phyloP scores from a whole-genome alignment of 2,888 invertebrate species.

The Andricus curvator region DNA sequence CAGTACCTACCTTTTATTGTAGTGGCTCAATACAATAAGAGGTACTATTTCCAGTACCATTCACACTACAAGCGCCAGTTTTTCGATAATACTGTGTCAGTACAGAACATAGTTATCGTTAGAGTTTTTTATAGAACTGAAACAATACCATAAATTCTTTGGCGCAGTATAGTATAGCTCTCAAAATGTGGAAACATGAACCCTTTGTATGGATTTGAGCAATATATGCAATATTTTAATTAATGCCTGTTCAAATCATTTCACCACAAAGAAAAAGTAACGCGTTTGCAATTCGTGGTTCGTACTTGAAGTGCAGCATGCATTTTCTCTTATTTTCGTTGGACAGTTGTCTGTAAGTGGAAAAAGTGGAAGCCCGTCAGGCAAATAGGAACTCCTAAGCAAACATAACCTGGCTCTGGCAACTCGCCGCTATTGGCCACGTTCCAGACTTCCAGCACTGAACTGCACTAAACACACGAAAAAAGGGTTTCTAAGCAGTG shows the following conservation, averaged over 20 bases:
- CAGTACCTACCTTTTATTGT: too few relatives aligned
- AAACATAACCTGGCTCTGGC: conserved; percentile 53
- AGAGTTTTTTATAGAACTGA: too few relatives aligned
- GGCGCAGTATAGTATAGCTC: too few relatives aligned
- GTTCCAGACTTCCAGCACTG: conserved; percentile 55
- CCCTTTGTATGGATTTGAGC: too few relatives aligned
- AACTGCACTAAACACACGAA: conserved; percentile 55
- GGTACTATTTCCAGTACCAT: too few relatives aligned
- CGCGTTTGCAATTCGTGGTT: background rate
- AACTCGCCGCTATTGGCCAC: conserved; percentile 60
- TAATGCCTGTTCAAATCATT: background rate
- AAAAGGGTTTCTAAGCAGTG: conserved; percentile 56
- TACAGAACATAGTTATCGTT: too few relatives aligned
- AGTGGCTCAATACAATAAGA: too few relatives aligned
- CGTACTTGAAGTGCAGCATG: background rate
- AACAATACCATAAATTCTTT: too few relatives aligned
- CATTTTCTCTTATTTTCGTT: conserved; percentile 8
- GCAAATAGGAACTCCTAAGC: conserved; percentile 52
- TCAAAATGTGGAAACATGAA: too few relatives aligned
- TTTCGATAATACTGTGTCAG: too few relatives aligned
- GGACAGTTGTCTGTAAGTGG: background rate
- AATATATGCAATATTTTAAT: background rate
- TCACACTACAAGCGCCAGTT: too few relatives aligned
- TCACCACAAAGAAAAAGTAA: background rate
- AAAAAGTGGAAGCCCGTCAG: conserved; percentile 28